Evolutionary conservation across 2,888 invertebrate genomes (phyloP).

Genomic region (Tachina grossa): DNA sequence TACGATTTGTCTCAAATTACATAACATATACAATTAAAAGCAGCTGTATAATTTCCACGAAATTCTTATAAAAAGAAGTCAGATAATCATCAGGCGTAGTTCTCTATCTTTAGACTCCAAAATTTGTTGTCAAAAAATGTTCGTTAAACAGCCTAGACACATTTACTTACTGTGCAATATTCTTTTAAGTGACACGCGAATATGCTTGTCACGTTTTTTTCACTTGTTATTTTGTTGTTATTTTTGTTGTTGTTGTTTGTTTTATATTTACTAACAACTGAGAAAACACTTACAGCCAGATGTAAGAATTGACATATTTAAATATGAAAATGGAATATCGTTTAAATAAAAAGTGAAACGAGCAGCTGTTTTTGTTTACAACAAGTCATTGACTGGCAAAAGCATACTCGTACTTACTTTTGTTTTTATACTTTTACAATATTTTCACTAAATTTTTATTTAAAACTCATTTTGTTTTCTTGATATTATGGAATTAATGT

Average conservation of each 20-base stretch:
- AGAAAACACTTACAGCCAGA: background rate
- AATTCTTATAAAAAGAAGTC: too few relatives aligned
- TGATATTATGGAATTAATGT: too few relatives aligned
- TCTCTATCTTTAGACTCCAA: too few relatives aligned
- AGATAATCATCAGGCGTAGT: too few relatives aligned
- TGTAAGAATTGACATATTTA: slow-evolving; percentile 26
- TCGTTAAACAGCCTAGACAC: background rate
- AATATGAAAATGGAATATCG: background rate
- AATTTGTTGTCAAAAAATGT: too few relatives aligned
- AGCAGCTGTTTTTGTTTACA: slow-evolving; percentile 31
- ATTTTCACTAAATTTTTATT: slow-evolving; percentile 20
- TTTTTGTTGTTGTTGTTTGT: background rate
- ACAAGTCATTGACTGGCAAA: slow-evolving; percentile 34
- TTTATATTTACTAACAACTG: background rate
- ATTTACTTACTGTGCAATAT: background rate
- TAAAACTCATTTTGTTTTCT: background rate
- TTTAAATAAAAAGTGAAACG: background rate
- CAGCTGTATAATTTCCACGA: too few relatives aligned
- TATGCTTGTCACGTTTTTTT: slow-evolving; percentile 42
- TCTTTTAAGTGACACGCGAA: slow-evolving; percentile 19
- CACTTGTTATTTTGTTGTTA: slow-evolving; percentile 7
- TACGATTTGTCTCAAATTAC: too few relatives aligned
- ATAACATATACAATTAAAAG: too few relatives aligned
- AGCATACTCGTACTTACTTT: background rate
- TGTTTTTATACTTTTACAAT: background rate